A percentile compares a stretch with the other conserved stretches of the same genome.
Evolutionary conservation across 2,113 vertebrate genomes (phyloP).

Genomic region (Saimiri boliviensis): DNA sequence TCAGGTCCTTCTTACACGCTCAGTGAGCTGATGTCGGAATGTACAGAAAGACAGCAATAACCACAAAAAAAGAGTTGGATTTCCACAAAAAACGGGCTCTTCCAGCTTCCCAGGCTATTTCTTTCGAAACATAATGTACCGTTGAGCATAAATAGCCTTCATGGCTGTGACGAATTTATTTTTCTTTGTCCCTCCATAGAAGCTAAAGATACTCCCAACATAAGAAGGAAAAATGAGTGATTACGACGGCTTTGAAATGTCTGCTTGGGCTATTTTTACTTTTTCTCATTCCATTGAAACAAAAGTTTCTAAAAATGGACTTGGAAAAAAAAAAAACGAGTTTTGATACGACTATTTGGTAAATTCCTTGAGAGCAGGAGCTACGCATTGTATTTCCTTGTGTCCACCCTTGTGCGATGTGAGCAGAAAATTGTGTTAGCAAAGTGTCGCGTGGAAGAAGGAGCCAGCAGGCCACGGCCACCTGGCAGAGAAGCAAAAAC

Average conservation of each 20-base stretch:
- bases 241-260: slow-evolving; percentile 65
- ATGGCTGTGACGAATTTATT: slow-evolving; percentile 48
- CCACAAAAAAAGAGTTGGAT: slow-evolving; percentile 51
- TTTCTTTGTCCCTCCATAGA: slow-evolving; percentile 50
- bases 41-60: slow-evolving; percentile 45
- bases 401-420: background rate
- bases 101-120: slow-evolving; percentile 49
- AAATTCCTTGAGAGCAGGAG: slow-evolving; percentile 32
- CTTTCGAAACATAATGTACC: slow-evolving; percentile 54
- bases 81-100: slow-evolving; percentile 46
- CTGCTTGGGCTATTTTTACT: slow-evolving; percentile 69
- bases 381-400: background rate
- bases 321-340: slow-evolving; percentile 9
- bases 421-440: background rate
- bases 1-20: background rate
- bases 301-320: slow-evolving; percentile 74
- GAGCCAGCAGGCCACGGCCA: accelerated
- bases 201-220: slow-evolving; percentile 57
- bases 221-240: slow-evolving; percentile 51
- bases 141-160: slow-evolving; percentile 42
- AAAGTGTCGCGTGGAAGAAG: background rate
- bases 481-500: background rate
- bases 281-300: slow-evolving; percentile 71
- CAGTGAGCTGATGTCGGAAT: background rate
- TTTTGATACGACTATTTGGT: slow-evolving; percentile 40